Percentiles rank a stretch among this genome's conserved stretches.
Conservation (phyloP, 2,797 vertebrate species). For the Rhinogobio ventralis region DNA sequence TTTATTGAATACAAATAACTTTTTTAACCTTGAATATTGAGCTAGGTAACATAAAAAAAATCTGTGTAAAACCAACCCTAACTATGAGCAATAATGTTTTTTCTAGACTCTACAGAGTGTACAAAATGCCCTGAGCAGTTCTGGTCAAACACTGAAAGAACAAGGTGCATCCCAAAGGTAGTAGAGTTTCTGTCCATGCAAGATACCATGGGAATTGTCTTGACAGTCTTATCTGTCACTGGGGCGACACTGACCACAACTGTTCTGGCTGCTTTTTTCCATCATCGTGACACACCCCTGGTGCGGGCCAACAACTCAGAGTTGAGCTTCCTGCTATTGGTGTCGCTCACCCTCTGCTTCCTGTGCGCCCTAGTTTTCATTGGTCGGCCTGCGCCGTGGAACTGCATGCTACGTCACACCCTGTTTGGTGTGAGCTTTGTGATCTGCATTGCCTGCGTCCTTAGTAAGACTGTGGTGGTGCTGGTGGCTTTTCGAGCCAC, state of each 20-base stretch:
- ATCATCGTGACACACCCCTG: constrained; percentile 8
- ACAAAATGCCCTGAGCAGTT: constrained; percentile 60
- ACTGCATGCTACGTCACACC: constrained; percentile 16
- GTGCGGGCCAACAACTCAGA: no score
- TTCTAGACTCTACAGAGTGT: constrained; percentile 60
- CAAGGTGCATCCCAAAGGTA: constrained; percentile 54
- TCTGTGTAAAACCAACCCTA: neutral
- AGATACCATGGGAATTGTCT: constrained; percentile 60
- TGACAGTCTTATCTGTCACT: constrained; percentile 60
- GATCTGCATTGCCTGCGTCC: constrained; percentile 68
- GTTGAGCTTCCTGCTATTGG: no score
- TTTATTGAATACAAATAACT: neutral
- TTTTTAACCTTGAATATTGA: neutral
- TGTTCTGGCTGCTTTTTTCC: constrained; percentile 59
- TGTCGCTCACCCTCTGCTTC: no score
- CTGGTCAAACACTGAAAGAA: constrained; percentile 63
- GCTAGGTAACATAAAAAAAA: neutral
- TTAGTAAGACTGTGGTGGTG: constrained; percentile 68
- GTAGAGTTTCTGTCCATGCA: no score
- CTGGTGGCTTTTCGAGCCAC: no score
- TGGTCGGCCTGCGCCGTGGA: no score
- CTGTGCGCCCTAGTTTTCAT: no score
- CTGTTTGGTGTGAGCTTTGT: constrained; percentile 69
- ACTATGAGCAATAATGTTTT: neutral
- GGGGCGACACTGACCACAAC: constrained; percentile 61